A percentile compares a stretch with the other conserved stretches of the same genome.
Evolutionary conservation across 2,113 vertebrate genomes (phyloP).

Genomic region (Phodopus roborovskii): DNA sequence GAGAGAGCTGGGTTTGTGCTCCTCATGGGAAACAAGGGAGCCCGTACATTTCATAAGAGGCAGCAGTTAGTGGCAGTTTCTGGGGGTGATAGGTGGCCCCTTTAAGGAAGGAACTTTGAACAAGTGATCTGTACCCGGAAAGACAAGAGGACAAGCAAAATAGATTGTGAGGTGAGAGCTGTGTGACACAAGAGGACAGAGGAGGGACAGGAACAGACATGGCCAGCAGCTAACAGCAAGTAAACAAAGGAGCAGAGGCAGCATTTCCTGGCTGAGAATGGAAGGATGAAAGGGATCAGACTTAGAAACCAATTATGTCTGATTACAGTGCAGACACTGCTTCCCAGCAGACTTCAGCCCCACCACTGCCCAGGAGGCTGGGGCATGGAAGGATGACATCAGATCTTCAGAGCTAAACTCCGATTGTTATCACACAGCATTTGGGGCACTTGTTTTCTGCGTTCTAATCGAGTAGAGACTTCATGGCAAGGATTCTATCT

Average conservation of each 20-base stretch:
- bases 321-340: constrained; percentile 44
- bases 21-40: neutral
- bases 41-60: neutral
- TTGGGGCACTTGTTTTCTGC: neutral
- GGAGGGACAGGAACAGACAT: neutral
- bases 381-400: constrained; percentile 2
- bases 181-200: neutral
- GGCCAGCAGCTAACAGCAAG: constrained; percentile 18
- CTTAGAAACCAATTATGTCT: constrained; percentile 52
- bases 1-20: neutral
- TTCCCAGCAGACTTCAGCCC: neutral
- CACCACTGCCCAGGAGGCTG: neutral
- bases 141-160: neutral
- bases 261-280: constrained; percentile 25
- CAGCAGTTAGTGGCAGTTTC: neutral
- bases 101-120: neutral
- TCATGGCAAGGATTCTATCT: constrained; percentile 7
- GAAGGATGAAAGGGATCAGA: neutral
- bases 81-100: too few relatives aligned
- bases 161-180: neutral
- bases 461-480: neutral
- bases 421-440: neutral
- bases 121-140: accelerated
- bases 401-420: neutral
- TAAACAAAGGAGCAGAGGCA: constrained; percentile 36